Evolutionary conservation across 2,888 invertebrate genomes (phyloP).

Genomic region (Melanargia galathea): DNA sequence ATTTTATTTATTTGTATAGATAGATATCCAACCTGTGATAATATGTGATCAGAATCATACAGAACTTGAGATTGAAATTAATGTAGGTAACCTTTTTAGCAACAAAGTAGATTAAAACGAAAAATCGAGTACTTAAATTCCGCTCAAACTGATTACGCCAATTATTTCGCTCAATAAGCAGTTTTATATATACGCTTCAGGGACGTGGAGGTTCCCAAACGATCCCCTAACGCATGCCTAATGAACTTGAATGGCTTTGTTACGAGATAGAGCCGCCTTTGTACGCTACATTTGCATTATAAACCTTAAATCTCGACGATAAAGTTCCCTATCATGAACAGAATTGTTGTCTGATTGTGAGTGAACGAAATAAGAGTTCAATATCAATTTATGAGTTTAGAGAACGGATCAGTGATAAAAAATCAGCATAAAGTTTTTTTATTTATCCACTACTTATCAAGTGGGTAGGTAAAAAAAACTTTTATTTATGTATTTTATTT

Average conservation of each 20-base stretch:
- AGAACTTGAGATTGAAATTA: too few relatives aligned
- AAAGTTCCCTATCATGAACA: slow-evolving; percentile 29
- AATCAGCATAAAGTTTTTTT: too few relatives aligned
- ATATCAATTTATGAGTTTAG: slow-evolving; percentile 36
- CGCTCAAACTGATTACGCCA: slow-evolving; percentile 35
- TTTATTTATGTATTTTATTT: too few relatives aligned
- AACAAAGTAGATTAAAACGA: slow-evolving; percentile 10
- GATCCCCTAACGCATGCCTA: slow-evolving; percentile 38
- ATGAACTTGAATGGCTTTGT: slow-evolving; percentile 41
- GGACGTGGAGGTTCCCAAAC: slow-evolving; percentile 28
- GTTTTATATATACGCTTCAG: slow-evolving; percentile 38
- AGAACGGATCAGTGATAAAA: slow-evolving; percentile 17
- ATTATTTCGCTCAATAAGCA: slow-evolving; percentile 40
- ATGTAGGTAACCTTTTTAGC: too few relatives aligned
- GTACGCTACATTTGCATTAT: slow-evolving; percentile 35
- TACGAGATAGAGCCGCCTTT: slow-evolving; percentile 32
- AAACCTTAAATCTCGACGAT: slow-evolving; percentile 31
- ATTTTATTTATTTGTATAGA: too few relatives aligned
- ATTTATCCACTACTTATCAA: not conserved
- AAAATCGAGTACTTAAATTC: slow-evolving; percentile 16
- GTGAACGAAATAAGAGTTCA: slow-evolving; percentile 25
- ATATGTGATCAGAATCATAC: too few relatives aligned
- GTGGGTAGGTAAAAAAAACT: not conserved
- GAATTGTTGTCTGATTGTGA: slow-evolving; percentile 15
- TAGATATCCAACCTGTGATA: too few relatives aligned